phyloP scores from a whole-genome alignment of 2,888 invertebrate species.

The Callyntrura guangdongensis region DNA sequence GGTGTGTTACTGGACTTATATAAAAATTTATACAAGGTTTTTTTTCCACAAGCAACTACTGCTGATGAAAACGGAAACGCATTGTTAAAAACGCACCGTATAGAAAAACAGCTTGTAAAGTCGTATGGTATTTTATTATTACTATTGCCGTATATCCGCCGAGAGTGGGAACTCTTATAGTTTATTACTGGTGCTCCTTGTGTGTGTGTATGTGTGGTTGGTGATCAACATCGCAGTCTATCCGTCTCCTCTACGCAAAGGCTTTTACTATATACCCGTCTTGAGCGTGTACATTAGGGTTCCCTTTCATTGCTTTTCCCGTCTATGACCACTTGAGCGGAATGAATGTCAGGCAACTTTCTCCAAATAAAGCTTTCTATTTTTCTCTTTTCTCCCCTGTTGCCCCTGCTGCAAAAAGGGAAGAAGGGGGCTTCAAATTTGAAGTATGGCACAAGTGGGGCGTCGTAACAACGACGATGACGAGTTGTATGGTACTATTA shows the following conservation, averaged over 20 bases:
- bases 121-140: slow-evolving; percentile 45
- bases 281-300: background rate
- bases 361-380: slow-evolving; percentile 56
- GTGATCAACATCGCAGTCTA: slow-evolving; percentile 19
- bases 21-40: slow-evolving; percentile 6
- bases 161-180: slow-evolving; percentile 50
- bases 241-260: background rate
- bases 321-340: slow-evolving; percentile 70
- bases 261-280: background rate
- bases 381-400: slow-evolving; percentile 46
- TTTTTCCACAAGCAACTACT: slow-evolving; percentile 5
- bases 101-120: background rate
- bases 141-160: slow-evolving; percentile 52
- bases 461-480: slow-evolving; percentile 71
- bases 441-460: slow-evolving; percentile 75
- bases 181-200: slow-evolving; percentile 68
- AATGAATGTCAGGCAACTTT: slow-evolving; percentile 76
- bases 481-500: slow-evolving; percentile 72
- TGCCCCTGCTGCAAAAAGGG: slow-evolving; percentile 42
- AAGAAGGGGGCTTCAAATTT: slow-evolving; percentile 57
- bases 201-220: too few relatives aligned
- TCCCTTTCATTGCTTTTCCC: slow-evolving; percentile 39
- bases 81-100: background rate
- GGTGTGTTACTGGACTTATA: too few relatives aligned
- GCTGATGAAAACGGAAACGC: too few relatives aligned